Evolutionary conservation across 2,888 invertebrate species (phyloP).

Genomic region (Oithona nana): DNA sequence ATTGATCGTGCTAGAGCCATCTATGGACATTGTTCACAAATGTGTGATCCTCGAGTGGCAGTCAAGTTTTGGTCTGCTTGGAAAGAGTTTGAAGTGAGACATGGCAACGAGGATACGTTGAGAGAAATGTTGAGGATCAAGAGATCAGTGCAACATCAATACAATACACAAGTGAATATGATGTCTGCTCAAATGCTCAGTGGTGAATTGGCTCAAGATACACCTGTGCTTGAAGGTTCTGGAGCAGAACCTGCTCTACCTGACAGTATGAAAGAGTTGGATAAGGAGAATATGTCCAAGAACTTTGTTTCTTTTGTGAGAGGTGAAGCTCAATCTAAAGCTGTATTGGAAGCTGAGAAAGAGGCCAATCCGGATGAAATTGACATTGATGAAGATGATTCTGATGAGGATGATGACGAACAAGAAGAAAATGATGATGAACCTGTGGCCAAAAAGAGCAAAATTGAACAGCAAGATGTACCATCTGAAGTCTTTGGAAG

Average conservation of each 20-base stretch:
- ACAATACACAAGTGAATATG: conserved; percentile 94
- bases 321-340: conserved; percentile 58
- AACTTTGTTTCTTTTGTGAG: conserved; percentile 26
- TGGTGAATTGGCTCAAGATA: conserved; percentile 29
- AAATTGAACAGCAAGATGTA: conserved; percentile 58
- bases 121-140: conserved; percentile 95
- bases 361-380: conserved; percentile 68
- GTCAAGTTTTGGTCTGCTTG: conserved; percentile 93
- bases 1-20: conserved; percentile 91
- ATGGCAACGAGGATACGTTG: conserved; percentile 99
- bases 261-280: not conserved
- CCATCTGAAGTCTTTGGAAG: conserved; percentile 84
- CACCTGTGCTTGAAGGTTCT: conserved; percentile 19
- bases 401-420: conserved; percentile 38
- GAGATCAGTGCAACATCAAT: conserved; percentile 89
- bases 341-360: conserved; percentile 36
- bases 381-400: conserved; percentile 52
- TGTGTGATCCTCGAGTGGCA: conserved; percentile 86
- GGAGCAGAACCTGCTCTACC: conserved; percentile 18
- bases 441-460: conserved; percentile 25
- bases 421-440: conserved; percentile 25
- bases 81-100: conserved; percentile 97
- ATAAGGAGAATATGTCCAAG: conserved; percentile 21
- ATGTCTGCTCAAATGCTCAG: conserved; percentile 95
- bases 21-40: conserved; percentile 94